These are phyloP conservation scores for Lophius piscatorius DNA, from an alignment of 2,113 vertebrate genomes.

Conservation along the genomic window DNA sequence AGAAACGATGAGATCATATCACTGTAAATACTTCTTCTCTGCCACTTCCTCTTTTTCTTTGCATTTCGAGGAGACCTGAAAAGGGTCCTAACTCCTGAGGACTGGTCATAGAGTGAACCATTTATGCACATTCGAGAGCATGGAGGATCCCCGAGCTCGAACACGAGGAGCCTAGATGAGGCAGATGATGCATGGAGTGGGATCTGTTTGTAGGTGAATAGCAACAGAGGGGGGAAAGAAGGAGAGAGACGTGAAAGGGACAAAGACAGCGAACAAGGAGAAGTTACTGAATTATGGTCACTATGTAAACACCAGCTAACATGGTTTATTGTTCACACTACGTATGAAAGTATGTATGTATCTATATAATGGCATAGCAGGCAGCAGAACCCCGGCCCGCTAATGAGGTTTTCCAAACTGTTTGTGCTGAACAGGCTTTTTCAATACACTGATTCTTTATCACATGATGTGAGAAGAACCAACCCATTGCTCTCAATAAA, in stretches of 20 bases:
- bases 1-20: conserved; percentile 54
- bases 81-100: conserved; percentile 1
- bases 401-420: conserved; percentile 42
- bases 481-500: conserved; percentile 17
- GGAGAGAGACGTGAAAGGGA: conserved; percentile 5
- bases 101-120: conserved; percentile 38
- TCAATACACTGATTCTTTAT: conserved; percentile 23
- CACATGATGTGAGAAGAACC: conserved; percentile 11
- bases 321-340: too few species aligned
- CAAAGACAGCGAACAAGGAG: background rate
- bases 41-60: conserved; percentile 6
- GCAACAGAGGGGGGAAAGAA: conserved; percentile 12
- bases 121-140: conserved; percentile 30
- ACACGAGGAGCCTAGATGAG: conserved; percentile 20
- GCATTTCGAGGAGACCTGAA: conserved; percentile 6
- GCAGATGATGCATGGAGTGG: conserved; percentile 48
- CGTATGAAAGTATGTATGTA: background rate
- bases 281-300: conserved; percentile 68
- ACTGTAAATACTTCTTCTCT: conserved; percentile 32
- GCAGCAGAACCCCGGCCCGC: conserved; percentile 31
- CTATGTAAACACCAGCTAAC: background rate
- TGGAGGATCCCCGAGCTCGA: conserved; percentile 21
- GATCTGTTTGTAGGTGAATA: conserved; percentile 31
- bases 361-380: conserved; percentile 60
- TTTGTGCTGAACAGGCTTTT: conserved; percentile 59